Conservation (phyloP, 1,140 invertebrate genomes). For the Trypoxylus dichotomus region DNA sequence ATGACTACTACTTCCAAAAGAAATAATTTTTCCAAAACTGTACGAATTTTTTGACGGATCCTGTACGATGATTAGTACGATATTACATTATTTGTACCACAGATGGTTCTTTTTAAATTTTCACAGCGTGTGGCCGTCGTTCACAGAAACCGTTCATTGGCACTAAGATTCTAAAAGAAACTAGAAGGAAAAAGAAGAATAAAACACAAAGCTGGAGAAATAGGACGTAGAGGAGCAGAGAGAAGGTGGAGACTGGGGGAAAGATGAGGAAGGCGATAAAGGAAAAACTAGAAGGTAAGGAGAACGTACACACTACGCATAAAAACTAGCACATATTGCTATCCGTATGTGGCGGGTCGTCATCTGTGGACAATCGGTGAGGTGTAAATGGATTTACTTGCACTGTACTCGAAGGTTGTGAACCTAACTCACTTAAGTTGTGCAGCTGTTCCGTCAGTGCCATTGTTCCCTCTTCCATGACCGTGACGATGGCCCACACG, state of each 20-base stretch:
- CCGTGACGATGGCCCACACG: slow-evolving; percentile 51
- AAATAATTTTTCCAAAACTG: no score
- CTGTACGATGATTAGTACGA: neutral
- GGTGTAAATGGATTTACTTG: slow-evolving; percentile 46
- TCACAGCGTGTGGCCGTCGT: neutral
- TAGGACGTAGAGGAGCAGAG: no score
- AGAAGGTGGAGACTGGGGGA: neutral
- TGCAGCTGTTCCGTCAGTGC: slow-evolving; percentile 50
- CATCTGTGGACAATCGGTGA: slow-evolving; percentile 38
- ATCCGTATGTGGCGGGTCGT: slow-evolving; percentile 35
- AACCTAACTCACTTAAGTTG: slow-evolving; percentile 47
- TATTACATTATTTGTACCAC: slow-evolving; percentile 25
- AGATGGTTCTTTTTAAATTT: neutral
- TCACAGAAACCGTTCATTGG: slow-evolving; percentile 30
- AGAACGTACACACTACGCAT: slow-evolving; percentile 4
- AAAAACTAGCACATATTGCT: slow-evolving; percentile 34
- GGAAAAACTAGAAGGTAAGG: neutral
- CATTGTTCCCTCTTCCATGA: slow-evolving; percentile 50
- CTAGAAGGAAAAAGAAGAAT: neutral
- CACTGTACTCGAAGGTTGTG: slow-evolving; percentile 34
- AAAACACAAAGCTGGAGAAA: no score
- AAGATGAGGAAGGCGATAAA: neutral
- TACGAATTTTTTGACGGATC: no score
- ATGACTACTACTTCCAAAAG: no score
- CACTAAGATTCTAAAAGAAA: slow-evolving; percentile 30